Conservation (phyloP, 2,888 invertebrate species). For the Acronicta alni region DNA sequence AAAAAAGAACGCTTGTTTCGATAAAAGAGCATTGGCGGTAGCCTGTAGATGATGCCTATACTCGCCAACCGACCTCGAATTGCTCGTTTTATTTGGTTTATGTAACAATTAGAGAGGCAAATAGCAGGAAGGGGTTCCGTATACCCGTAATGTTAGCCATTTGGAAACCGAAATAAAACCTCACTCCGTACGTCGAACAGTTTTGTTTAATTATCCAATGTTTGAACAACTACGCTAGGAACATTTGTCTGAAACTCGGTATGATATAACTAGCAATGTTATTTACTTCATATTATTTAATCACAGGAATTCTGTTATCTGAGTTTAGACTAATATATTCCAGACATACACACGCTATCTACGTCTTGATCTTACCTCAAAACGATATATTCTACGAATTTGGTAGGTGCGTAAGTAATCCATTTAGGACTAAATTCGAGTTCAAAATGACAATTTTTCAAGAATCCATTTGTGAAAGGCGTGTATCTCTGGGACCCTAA, state of each 20-base stretch:
- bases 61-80: constrained; percentile 62
- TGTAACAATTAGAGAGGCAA: constrained; percentile 80
- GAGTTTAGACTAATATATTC: no score
- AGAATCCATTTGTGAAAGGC: no score
- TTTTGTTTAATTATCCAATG: constrained; percentile 64
- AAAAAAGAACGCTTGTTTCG: constrained; percentile 6
- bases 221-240: constrained; percentile 17
- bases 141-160: constrained; percentile 71
- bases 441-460: no score
- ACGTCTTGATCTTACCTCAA: no score
- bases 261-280: background rate
- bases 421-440: no score
- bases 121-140: constrained; percentile 73
- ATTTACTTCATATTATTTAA: background rate
- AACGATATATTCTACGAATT: no score
- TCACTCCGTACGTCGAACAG: constrained; percentile 57
- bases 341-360: no score
- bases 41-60: constrained; percentile 43
- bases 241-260: constrained; percentile 10
- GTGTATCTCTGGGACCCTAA: no score
- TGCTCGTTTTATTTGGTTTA: constrained; percentile 80
- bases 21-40: no score
- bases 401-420: no score
- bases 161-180: constrained; percentile 75
- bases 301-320: background rate